Percentiles rank a stretch among this genome's conserved stretches.
phyloP scores from a whole-genome alignment of 2,888 invertebrate genomes.

The Hylaea fasciaria region DNA sequence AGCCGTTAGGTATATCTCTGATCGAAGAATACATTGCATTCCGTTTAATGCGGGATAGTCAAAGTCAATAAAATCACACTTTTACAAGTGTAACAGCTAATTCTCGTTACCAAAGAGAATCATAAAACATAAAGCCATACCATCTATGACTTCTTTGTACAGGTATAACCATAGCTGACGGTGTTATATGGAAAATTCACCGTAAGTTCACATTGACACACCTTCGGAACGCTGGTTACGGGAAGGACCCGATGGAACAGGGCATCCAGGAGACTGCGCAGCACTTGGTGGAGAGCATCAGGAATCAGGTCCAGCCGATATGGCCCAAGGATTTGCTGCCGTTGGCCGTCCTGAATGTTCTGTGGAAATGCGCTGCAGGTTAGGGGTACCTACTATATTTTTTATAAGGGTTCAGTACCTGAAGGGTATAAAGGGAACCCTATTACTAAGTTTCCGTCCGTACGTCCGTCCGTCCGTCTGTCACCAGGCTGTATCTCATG shows the following conservation, averaged over 20 bases:
- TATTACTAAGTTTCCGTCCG: no score
- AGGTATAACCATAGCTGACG: slow-evolving; percentile 86
- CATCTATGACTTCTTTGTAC: slow-evolving; percentile 9
- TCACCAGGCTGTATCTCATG: no score
- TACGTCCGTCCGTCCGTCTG: no score
- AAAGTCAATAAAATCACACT: no score
- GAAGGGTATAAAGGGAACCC: no score
- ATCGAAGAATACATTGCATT: no score
- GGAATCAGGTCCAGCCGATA: slow-evolving; percentile 3
- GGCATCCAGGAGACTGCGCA: slow-evolving; percentile 56
- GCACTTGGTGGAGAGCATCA: slow-evolving; percentile 6
- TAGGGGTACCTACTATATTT: not conserved
- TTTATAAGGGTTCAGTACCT: no score
- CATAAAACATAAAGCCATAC: no score
- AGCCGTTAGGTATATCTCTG: not conserved
- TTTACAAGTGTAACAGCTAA: no score
- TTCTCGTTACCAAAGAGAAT: no score
- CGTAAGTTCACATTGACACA: slow-evolving; percentile 84
- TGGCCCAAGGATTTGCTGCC: slow-evolving; percentile 67
- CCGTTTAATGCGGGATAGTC: no score
- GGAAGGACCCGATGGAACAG: slow-evolving; percentile 78
- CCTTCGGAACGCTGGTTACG: slow-evolving; percentile 82
- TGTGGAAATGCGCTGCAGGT: slow-evolving; percentile 81
- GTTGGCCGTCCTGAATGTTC: slow-evolving; percentile 83
- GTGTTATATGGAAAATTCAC: slow-evolving; percentile 82